A percentile compares a stretch with the other conserved stretches of the same genome.
phyloP scores from a whole-genome alignment of 1,140 invertebrate species.

The Goniozus legneri region DNA sequence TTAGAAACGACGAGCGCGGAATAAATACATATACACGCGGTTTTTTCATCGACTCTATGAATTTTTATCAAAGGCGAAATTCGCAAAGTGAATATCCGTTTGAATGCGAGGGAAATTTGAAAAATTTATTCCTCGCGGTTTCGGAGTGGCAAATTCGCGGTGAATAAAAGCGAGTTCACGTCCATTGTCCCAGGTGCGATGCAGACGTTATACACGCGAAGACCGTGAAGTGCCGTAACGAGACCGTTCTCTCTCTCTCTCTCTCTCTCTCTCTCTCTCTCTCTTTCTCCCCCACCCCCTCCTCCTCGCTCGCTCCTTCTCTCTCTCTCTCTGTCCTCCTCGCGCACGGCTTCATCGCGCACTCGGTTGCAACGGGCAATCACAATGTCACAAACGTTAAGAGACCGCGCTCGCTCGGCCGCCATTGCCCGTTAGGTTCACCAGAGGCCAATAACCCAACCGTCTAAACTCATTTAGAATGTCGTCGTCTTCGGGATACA shows the following conservation, averaged over 20 bases:
- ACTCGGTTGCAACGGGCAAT: slow-evolving; percentile 19
- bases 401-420: no score
- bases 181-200: slow-evolving; percentile 11
- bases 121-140: no score
- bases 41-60: no score
- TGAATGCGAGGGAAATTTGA: no score
- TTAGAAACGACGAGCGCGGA: no score
- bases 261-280: slow-evolving; percentile 4
- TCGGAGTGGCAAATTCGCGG: no score
- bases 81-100: no score
- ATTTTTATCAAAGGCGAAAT: no score
- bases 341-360: slow-evolving; percentile 17
- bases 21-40: no score
- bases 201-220: slow-evolving; percentile 13
- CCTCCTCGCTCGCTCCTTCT: no score
- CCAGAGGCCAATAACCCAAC: slow-evolving; percentile 44
- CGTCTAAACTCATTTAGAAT: slow-evolving; percentile 45
- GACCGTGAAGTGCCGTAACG: slow-evolving; percentile 25
- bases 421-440: slow-evolving; percentile 44
- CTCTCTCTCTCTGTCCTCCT: slow-evolving; percentile 14
- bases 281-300: no score
- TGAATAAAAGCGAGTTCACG: no score
- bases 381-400: slow-evolving; percentile 43
- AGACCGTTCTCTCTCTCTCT: slow-evolving; percentile 17
- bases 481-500: slow-evolving; percentile 25